A percentile compares a stretch with the other conserved stretches of the same genome.
These are phyloP conservation scores for Octodonta nipae DNA, from an alignment of 2,888 invertebrate species.

Conservation along the genomic window DNA sequence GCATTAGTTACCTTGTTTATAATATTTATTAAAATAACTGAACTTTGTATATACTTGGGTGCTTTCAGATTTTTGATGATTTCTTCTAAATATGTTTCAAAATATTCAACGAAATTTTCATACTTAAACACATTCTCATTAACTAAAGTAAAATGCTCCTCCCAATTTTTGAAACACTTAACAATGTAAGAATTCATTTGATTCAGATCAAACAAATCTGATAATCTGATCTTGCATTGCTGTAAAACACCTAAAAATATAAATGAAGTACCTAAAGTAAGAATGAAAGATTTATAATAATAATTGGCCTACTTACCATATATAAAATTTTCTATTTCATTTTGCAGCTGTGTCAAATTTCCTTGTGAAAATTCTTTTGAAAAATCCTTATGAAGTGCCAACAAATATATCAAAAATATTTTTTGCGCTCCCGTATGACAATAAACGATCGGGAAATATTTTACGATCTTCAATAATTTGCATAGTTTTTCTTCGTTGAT, in stretches of 20 bases:
- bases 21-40: conserved; percentile 19
- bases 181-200: conserved; percentile 17
- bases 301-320: no score
- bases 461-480: conserved; percentile 20
- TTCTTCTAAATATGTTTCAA: conserved; percentile 11
- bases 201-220: conserved; percentile 15
- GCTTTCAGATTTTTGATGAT: background rate
- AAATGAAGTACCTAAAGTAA: background rate
- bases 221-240: conserved; percentile 16
- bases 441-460: conserved; percentile 23
- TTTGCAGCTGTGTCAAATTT: conserved; percentile 8
- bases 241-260: conserved; percentile 22
- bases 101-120: conserved; percentile 16
- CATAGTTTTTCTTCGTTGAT: conserved; percentile 15
- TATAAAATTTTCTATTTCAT: no score
- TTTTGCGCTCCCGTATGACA: conserved; percentile 19
- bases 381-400: conserved; percentile 24
- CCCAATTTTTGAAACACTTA: conserved; percentile 18
- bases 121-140: conserved; percentile 23
- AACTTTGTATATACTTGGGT: conserved; percentile 7
- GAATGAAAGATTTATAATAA: no score
- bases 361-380: conserved; percentile 9
- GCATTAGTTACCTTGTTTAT: conserved; percentile 21
- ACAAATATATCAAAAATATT: conserved; percentile 22
- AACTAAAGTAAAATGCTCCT: conserved; percentile 19